phyloP scores from a whole-genome alignment of 2,113 vertebrate species.

The Leucopternis melanops region DNA sequence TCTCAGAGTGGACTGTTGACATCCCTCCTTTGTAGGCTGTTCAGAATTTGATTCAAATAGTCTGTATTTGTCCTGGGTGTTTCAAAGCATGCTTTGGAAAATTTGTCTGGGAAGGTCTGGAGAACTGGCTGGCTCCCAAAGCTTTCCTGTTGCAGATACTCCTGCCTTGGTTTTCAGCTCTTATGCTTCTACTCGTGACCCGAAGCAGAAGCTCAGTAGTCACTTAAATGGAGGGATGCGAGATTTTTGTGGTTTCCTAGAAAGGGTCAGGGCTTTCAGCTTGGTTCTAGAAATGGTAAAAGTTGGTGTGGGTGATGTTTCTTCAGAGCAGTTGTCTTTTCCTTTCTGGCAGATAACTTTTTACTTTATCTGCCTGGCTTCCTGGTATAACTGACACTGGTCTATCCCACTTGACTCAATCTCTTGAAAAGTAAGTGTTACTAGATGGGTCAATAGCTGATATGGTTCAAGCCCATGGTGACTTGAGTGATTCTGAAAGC shows the following conservation, averaged over 20 bases:
- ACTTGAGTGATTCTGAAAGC: not conserved
- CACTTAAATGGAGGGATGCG: not conserved
- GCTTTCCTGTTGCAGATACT: not conserved
- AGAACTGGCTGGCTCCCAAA: not conserved
- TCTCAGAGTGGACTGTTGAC: not conserved
- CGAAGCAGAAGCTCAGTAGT: not conserved
- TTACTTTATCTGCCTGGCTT: not conserved
- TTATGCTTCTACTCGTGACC: not conserved
- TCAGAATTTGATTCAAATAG: not conserved
- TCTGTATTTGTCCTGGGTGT: not conserved
- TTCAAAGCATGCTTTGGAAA: not conserved
- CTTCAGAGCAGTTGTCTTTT: not conserved
- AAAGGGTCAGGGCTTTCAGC: not conserved
- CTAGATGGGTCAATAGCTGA: not conserved
- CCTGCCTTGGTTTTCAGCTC: not conserved
- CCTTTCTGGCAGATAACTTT: not conserved
- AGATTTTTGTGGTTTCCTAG: not conserved
- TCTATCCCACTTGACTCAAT: not conserved
- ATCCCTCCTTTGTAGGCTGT: not conserved
- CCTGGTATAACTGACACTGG: not conserved
- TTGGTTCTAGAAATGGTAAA: not conserved
- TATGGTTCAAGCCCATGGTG: not conserved
- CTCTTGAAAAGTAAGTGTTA: not conserved
- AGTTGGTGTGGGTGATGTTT: not conserved
- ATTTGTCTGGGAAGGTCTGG: not conserved